Evolutionary conservation across 2,888 invertebrate genomes (phyloP).

Genomic region (Dryomyza anilis): DNA sequence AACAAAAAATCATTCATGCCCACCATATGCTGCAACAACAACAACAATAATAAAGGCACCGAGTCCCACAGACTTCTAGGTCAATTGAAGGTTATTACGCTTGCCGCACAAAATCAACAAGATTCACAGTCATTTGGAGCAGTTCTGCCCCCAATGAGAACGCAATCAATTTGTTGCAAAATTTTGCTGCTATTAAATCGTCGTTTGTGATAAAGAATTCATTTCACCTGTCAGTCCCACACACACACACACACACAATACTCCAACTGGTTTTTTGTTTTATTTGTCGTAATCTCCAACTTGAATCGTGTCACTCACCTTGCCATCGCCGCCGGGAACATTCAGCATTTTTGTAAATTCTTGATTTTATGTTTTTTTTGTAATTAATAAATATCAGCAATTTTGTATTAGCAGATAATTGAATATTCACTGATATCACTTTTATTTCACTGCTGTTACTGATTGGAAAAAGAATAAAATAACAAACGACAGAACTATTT

Average conservation of each 20-base stretch:
- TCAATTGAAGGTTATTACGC: constrained; percentile 29
- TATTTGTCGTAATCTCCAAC: background rate
- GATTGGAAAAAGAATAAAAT: no score
- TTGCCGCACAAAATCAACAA: background rate
- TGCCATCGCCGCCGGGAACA: constrained; percentile 53
- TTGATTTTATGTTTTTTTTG: background rate
- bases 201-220: background rate
- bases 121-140: no score
- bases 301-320: constrained; percentile 46
- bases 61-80: constrained; percentile 9
- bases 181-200: background rate
- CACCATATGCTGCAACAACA: no score
- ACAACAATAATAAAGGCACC: background rate
- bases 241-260: no score
- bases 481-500: no score
- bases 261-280: background rate
- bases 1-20: no score
- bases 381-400: background rate
- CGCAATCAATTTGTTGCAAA: no score
- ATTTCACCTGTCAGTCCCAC: no score
- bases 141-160: background rate
- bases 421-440: no score
- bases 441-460: no score
- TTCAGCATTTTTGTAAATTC: constrained; percentile 48
- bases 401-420: no score